Conservation (phyloP, 2,888 invertebrate species). For the Andrena bucephala region DNA sequence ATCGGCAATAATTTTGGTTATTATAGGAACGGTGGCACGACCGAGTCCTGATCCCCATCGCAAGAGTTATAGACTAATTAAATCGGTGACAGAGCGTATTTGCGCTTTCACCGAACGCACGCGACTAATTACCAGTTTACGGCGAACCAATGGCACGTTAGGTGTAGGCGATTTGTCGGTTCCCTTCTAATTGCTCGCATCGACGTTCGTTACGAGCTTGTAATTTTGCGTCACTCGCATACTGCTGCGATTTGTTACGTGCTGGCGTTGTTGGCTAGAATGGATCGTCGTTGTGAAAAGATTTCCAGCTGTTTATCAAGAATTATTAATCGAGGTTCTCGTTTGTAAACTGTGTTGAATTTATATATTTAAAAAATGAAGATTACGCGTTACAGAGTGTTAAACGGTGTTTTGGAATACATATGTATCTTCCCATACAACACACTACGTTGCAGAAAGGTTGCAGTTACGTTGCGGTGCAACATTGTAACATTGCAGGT, state of each 20-base stretch:
- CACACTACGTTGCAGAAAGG: no score
- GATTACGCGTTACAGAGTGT: no score
- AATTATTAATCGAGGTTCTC: no score
- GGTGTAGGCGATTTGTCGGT: conserved; percentile 68
- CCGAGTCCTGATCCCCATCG: conserved; percentile 45
- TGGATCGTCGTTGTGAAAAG: conserved; percentile 16
- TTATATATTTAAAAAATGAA: no score
- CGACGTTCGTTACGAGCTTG: conserved; percentile 64
- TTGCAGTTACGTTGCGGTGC: no score
- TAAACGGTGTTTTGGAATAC: no score
- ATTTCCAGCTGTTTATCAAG: not conserved
- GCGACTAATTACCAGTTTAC: conserved; percentile 75
- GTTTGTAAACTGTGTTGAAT: no score
- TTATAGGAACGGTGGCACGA: conserved; percentile 48
- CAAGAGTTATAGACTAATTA: conserved; percentile 80
- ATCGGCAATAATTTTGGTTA: conserved; percentile 68
- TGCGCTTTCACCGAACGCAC: conserved; percentile 74
- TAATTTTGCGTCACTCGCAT: conserved; percentile 49
- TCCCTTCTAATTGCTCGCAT: conserved; percentile 66
- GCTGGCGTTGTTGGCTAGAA: conserved; percentile 1
- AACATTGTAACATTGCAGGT: no score
- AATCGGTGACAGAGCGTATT: conserved; percentile 79
- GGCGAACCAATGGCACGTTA: conserved; percentile 63
- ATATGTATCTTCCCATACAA: no score
- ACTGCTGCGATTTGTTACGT: conserved; percentile 47